Evolutionary conservation across 2,888 invertebrate genomes (phyloP).

Genomic region (Andrena bicolor): DNA sequence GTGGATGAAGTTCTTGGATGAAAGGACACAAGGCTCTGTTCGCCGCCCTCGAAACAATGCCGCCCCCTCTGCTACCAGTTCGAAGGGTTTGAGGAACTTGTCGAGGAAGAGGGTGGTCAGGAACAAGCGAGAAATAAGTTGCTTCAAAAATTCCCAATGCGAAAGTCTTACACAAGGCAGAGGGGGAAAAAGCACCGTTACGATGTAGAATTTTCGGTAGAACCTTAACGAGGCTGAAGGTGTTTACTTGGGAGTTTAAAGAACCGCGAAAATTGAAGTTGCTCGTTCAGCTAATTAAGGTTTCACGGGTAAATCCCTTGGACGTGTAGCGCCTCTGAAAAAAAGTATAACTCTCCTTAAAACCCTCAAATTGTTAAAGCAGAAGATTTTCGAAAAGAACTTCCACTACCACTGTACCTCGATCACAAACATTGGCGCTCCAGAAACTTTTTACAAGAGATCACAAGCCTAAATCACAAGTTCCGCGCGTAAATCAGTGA

Average conservation of each 20-base stretch:
- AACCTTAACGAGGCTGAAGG: slow-evolving; percentile 1
- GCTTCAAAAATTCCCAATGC: background rate
- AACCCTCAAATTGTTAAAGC: too few species aligned
- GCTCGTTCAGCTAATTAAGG: slow-evolving; percentile 6
- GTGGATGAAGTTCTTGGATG: slow-evolving; percentile 31
- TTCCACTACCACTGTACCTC: too few species aligned
- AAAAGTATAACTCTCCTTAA: background rate
- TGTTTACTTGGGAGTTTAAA: background rate
- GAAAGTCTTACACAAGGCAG: background rate
- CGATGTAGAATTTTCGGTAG: background rate
- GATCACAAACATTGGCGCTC: too few species aligned
- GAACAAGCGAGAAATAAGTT: background rate
- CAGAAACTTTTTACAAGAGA: too few species aligned
- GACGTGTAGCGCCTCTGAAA: background rate
- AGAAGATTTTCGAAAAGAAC: slow-evolving; percentile 48
- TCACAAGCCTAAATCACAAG: too few species aligned
- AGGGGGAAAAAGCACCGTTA: too few species aligned
- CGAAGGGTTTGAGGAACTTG: slow-evolving; percentile 43
- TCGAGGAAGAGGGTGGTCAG: background rate
- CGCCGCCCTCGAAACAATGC: slow-evolving; percentile 63
- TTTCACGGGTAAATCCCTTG: background rate
- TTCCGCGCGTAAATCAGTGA: too few species aligned
- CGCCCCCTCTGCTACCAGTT: slow-evolving; percentile 46
- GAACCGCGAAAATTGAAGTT: slow-evolving; percentile 1
- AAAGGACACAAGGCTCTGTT: slow-evolving; percentile 41